Base-by-base conservation (phyloP, 2,797 vertebrate genomes). In the Anolis apletophallus region DNA sequence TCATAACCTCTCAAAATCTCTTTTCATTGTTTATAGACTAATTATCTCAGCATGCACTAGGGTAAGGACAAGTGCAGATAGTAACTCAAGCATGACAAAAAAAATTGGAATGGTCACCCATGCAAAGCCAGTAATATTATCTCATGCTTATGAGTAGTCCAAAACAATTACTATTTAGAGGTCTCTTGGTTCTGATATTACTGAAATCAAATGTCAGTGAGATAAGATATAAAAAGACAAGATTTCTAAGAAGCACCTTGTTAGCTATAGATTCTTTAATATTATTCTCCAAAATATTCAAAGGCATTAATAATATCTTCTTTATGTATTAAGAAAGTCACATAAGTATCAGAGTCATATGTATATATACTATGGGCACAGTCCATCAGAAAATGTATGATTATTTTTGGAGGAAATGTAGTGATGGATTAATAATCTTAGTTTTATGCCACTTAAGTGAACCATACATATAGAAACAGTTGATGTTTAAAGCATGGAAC, bases 21-120 rank as follows among this genome's bases (percentile, higher is more conserved):
- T 80, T 57, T 80, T 50, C 88, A 57, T 89, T 88, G 83, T 85
- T 59, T 76, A 19, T 57, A n/a, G 2, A 64, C 84, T 91, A 90
- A 91, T 92, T 88, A 91, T 81, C 90, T 40, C 34, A 90, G 69
- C 85, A 87, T 0, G 0, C 67, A 55, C 3, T 67, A 72, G 54
- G 83, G 36, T 64, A 36, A 86, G 86, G 91, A 76, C 17, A 92
- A 83, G 46, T 90, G 83, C 85, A 90, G 87, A 92, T 82, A 88
- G 72, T 17, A 91, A 90, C 80, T 86, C 73, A 90, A 91, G 55
- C 79, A 88, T 55, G 88, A 88, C 32, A 71, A 90, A 92, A 90
- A 4, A 68, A 68, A 81, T 36, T 85, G 84, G 87, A 90, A 92
- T 91, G 83, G 80, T 14, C 85, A 67, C n/a, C 85, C 52, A 67